Base-by-base conservation (phyloP, 2,797 vertebrate genomes). In the Hybognathus amarus region DNA sequence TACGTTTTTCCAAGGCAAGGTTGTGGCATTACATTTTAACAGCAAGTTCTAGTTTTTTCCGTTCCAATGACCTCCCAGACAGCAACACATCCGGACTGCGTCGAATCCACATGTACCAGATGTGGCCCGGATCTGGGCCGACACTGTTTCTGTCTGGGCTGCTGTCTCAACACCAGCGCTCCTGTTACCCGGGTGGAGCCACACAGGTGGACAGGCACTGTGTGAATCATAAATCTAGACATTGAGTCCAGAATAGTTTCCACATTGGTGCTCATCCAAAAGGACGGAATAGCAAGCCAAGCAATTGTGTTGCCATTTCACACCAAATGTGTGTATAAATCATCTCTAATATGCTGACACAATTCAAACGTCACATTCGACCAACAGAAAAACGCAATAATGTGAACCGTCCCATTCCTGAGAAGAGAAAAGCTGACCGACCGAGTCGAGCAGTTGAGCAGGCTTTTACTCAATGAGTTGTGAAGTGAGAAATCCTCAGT, bases 341-440 rank as follows among this genome's bases (percentile, higher is more conserved):
- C 66, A 69, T 80, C n/a, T n/a, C 33, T 38, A 7, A 30, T 22
- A 30, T 59, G 47, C 50, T 69, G 78, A 80, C 45, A 17, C 64
- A 68, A 11, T 40, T 79, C 47, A 68, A 40, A 69, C 13, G 15
- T 40, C 33, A 40, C n/a, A 52, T 56, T 17, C 10, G 6, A 54
- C 50, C 50, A 10, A 17, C 17, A 56, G 36, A 42, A 42, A 56
- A 56, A 42, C 3, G 17, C n/a, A 30, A 38, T 82, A 0, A 20
- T 54, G 40, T 36, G 5, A 27, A 4, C 13, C 5, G 1, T 27
- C 38, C 10, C 12, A 15, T 40, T 24, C n/a, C 75, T 40, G 38
- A 79, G 30, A 80, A 59, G 15, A 80, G 61, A 80, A 61, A 8
- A 40, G 42, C 61, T 54, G 27, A n/a, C 20, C 9, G 7, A 61